Conservation (phyloP, 2,797 vertebrate species). For the Coracias cyanogaster region DNA sequence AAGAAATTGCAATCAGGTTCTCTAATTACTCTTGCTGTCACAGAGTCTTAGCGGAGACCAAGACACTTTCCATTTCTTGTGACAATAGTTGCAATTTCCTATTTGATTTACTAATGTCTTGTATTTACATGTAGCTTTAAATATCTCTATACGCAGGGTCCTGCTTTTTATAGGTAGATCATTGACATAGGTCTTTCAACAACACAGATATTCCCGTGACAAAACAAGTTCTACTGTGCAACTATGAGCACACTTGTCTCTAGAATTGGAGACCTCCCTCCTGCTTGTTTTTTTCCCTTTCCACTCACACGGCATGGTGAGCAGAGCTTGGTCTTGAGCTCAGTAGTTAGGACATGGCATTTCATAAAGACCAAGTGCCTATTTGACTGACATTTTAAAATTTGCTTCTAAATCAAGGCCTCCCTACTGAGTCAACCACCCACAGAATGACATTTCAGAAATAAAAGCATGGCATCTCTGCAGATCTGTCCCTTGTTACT, state of each 20-base stretch:
- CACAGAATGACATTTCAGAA: slow-evolving; percentile 47
- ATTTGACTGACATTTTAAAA: slow-evolving; percentile 1
- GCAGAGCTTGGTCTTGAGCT: background rate
- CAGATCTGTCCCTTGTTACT: background rate
- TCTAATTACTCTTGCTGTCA: background rate
- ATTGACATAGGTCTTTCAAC: background rate
- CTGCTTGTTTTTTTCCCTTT: background rate
- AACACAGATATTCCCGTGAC: background rate
- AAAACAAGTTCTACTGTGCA: background rate
- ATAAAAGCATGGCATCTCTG: background rate
- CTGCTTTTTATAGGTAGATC: background rate
- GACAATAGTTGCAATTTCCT: background rate
- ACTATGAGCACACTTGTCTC: background rate
- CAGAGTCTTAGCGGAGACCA: background rate
- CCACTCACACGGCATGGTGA: background rate
- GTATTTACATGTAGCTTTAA: background rate
- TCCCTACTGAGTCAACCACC: background rate
- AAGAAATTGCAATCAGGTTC: background rate
- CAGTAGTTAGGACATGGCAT: background rate
- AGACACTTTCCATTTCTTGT: background rate
- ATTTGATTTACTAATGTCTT: background rate
- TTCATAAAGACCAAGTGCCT: background rate
- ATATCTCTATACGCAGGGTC: background rate
- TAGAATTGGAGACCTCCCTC: background rate
- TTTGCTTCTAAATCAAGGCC: background rate